A percentile compares a stretch with the other conserved stretches of the same genome.
Conservation (phyloP, 2,113 vertebrate species). For the Epinephelus fuscoguttatus region DNA sequence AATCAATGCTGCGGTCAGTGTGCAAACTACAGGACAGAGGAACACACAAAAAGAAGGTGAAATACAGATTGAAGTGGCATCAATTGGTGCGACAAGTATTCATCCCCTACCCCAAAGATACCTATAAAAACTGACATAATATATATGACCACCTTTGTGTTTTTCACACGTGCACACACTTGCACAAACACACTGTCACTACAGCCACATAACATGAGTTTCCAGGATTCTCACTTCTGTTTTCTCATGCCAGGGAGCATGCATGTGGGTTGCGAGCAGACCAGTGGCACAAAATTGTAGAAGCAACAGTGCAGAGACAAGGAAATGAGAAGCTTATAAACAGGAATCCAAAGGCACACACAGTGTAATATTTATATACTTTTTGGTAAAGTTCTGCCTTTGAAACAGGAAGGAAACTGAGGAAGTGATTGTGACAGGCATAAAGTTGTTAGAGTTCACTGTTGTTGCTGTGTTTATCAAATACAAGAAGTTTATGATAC, state of each 20-base stretch:
- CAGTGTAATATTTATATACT: neutral
- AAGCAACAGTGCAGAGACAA: neutral
- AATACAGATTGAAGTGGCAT: constrained; percentile 3
- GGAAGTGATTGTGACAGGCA: neutral
- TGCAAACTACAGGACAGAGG: constrained; percentile 19
- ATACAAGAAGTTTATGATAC: neutral
- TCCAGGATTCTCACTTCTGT: constrained; percentile 27
- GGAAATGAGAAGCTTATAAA: constrained; percentile 19
- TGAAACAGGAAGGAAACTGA: neutral
- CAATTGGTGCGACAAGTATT: neutral
- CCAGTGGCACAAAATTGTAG: neutral
- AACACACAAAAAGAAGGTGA: neutral
- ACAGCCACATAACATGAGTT: neutral
- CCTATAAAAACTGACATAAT: neutral
- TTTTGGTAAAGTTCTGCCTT: neutral
- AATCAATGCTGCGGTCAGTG: constrained; percentile 19
- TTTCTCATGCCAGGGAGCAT: constrained; percentile 18
- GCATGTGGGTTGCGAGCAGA: neutral
- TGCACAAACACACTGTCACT: neutral
- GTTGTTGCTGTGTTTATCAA: neutral
- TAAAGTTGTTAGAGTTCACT: neutral
- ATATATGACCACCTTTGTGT: constrained; percentile 2
- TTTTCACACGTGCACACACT: constrained; percentile 26
- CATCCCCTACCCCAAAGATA: constrained; percentile 1
- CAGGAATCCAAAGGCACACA: neutral